Evolutionary conservation across 2,888 invertebrate genomes (phyloP).

Genomic region (Drosophila macrothrix): DNA sequence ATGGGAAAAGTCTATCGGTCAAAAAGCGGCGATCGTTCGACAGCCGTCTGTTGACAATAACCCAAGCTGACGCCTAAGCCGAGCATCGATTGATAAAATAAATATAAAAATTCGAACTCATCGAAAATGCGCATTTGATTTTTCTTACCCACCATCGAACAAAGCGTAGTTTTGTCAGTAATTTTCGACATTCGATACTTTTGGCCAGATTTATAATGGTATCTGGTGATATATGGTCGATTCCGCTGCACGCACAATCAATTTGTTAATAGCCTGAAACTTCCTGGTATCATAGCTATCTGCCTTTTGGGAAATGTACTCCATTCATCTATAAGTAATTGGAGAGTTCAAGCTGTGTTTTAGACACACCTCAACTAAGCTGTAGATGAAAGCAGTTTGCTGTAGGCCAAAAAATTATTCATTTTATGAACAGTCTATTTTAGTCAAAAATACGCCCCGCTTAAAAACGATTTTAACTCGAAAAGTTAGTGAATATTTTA

Average conservation of each 20-base stretch:
- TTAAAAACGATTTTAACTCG: neutral
- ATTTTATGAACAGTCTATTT: neutral
- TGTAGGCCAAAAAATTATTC: neutral
- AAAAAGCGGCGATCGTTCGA: constrained; percentile 11
- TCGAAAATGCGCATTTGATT: constrained; percentile 24
- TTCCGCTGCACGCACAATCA: neutral
- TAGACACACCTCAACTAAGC: neutral
- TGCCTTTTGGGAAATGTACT: neutral
- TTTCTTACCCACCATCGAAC: constrained; percentile 15
- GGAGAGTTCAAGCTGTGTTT: constrained; percentile 12
- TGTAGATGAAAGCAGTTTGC: neutral
- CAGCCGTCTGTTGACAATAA: constrained; percentile 22
- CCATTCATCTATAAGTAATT: neutral
- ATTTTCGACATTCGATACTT: constrained; percentile 43
- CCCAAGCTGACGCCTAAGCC: constrained; percentile 19
- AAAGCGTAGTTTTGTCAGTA: constrained; percentile 53
- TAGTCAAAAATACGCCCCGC: neutral
- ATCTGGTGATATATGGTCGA: constrained; percentile 19
- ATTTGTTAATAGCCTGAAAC: neutral
- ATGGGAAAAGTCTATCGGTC: constrained; percentile 56
- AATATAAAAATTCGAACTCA: constrained; percentile 34
- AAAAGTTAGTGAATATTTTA: neutral
- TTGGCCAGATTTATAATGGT: constrained; percentile 7
- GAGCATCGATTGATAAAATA: constrained; percentile 31
- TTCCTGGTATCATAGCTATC: constrained; percentile 10